Evolutionary conservation across 2,113 vertebrate genomes (phyloP).

Genomic region (Hipposideros armiger): DNA sequence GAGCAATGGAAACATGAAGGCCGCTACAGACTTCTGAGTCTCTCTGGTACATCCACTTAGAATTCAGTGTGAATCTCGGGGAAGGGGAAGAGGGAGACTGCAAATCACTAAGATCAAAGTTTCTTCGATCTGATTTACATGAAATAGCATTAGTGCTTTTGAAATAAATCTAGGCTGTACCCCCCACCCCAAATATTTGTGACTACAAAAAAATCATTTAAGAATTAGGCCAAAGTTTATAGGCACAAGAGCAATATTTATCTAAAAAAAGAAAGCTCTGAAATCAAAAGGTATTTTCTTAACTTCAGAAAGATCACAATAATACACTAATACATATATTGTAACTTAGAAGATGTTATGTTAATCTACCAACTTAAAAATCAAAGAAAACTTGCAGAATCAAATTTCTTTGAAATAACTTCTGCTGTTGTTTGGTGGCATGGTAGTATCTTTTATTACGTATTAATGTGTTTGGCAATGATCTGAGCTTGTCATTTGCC

Average conservation of each 20-base stretch:
- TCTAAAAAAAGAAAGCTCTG: not conserved
- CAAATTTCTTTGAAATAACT: not conserved
- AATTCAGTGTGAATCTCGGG: not conserved
- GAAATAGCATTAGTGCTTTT: not conserved
- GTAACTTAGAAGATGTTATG: not conserved
- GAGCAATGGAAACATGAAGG: not conserved
- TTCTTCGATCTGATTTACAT: constrained; percentile 21
- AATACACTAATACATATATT: not conserved
- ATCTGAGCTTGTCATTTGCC: not conserved
- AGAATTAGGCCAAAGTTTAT: not conserved
- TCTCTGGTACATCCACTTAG: not conserved
- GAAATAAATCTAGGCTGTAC: not conserved
- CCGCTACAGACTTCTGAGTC: not conserved
- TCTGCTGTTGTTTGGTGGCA: not conserved
- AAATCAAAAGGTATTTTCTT: constrained; percentile 40
- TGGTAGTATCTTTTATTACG: not conserved
- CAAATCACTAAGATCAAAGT: not conserved
- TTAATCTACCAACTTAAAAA: not conserved
- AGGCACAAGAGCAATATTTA: not conserved
- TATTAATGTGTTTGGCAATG: not conserved
- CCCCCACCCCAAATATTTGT: not conserved
- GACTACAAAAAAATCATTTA: constrained; percentile 30
- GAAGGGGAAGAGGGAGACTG: not conserved
- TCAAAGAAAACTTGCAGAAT: not conserved
- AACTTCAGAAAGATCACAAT: not conserved